Evolutionary conservation across 35 echinoderm and acorn worm genomes (phyloP), one percentile per base, ranked within the genome.

Genomic region (Chiridota heheva): DNA sequence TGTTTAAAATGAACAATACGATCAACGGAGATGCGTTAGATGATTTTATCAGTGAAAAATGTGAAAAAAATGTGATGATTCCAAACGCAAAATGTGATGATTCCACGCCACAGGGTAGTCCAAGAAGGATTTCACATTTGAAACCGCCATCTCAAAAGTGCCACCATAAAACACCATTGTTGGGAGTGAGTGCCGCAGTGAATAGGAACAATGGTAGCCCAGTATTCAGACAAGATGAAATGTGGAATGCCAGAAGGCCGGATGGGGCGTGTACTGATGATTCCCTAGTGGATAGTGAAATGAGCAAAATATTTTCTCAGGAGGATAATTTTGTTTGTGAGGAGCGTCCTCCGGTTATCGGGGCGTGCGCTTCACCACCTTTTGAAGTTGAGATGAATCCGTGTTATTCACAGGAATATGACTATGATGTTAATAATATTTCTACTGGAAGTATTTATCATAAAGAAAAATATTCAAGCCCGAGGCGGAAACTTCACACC

Each of bases 321-420:
- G 85, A 78, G 58, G 75, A 77, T 18, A 47, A 79, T 49, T 56
- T 69, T 27, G 24, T 63, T 3, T 55, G 37, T 44, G 85, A 87
- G 43, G 83, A 86, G 26, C 82, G 92, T 17, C 92, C 92, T 39
- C 92, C 92, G 35, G 88, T 87, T 15, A 96, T 96, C 39, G 92
- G 92, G 57, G 92, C 92, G 7, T 96, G 92, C 72, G 81, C 92
- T 25, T 85, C 92, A 41, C 92, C 92, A 38, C 76, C 92, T 25
- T 96, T 96, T 96, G 87, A 96, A 42, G 92, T 96, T 5, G 92
- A 96, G 67, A 63, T 90, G 0, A 96, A 96, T 63, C 92, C 92
- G 1, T 96, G 83, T 45, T 96, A 86, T 67, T 96, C 87, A 42
- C 92, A 96, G 36, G 92, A 96, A 60, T 90, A 74, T 86, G 92